Evolutionary conservation across 2,113 vertebrate genomes (phyloP).

Genomic region (Ovibos moschatus): DNA sequence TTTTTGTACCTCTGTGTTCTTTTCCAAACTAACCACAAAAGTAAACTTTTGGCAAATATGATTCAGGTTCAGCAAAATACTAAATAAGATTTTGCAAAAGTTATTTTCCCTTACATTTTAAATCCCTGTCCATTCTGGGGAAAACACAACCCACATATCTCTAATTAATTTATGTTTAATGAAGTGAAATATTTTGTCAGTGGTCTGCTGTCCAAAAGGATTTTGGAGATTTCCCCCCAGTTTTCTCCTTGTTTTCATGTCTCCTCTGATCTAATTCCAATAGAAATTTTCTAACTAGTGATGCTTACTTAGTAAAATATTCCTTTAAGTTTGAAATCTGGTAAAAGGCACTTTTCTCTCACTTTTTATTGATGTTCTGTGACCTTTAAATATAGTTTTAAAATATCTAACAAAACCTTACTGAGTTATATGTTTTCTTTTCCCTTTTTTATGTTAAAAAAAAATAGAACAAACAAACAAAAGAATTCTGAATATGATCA

Average conservation of each 20-base stretch:
- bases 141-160: not conserved
- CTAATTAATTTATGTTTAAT: constrained; percentile 40
- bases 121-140: not conserved
- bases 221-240: not conserved
- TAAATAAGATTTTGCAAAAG: constrained; percentile 19
- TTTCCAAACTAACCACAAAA: constrained; percentile 18
- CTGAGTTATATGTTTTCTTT: not conserved
- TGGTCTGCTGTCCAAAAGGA: not conserved
- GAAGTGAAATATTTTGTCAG: constrained; percentile 36
- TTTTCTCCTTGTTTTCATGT: not conserved
- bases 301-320: constrained; percentile 13
- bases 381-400: not conserved
- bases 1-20: not conserved
- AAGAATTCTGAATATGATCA: not conserved
- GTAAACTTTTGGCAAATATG: constrained; percentile 33
- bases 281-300: not conserved
- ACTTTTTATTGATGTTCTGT: not conserved
- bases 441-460: not conserved
- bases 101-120: constrained; percentile 18
- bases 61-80: constrained; percentile 33
- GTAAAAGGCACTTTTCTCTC: not conserved
- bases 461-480: not conserved
- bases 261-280: not conserved
- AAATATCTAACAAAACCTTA: constrained; percentile 8
- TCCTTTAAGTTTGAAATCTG: not conserved